These are phyloP conservation scores for Drosophila affinis DNA, from an alignment of 2,888 invertebrate genomes.

Conservation along the genomic window DNA sequence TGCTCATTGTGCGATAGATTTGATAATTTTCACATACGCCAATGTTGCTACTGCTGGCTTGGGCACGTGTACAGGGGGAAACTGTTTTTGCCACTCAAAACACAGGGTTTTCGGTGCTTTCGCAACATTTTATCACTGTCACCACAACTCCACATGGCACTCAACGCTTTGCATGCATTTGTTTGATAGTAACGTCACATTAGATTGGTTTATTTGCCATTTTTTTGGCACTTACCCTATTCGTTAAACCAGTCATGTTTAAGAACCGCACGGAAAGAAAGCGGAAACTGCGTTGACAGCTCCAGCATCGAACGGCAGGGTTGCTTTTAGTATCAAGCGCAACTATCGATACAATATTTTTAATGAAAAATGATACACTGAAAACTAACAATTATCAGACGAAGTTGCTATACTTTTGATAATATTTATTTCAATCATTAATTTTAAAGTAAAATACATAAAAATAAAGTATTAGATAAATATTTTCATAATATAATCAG, in stretches of 20 bases:
- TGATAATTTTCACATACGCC: constrained; percentile 17
- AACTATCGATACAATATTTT: constrained; percentile 10
- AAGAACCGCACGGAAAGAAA: constrained; percentile 89
- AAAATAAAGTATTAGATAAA: too few relatives aligned
- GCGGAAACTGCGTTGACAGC: constrained; percentile 69
- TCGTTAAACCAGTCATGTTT: constrained; percentile 92
- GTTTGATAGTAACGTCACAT: constrained; percentile 28
- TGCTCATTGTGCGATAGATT: background rate
- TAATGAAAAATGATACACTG: too few relatives aligned
- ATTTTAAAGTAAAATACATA: too few relatives aligned
- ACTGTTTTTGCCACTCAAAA: constrained; percentile 47
- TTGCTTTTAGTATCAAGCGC: constrained; percentile 39
- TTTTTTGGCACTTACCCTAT: constrained; percentile 87
- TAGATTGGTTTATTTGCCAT: constrained; percentile 48
- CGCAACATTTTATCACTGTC: constrained; percentile 11
- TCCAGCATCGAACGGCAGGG: constrained; percentile 57
- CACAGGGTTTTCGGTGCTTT: background rate
- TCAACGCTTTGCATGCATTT: constrained; percentile 46
- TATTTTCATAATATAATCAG: too few relatives aligned
- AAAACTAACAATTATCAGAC: too few relatives aligned
- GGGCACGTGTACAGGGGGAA: constrained; percentile 62
- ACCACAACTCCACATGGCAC: constrained; percentile 2
- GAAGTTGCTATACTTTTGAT: too few relatives aligned
- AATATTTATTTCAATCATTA: too few relatives aligned
- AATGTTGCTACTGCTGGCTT: constrained; percentile 16